Conservation (phyloP, 2,797 vertebrate species). For the Hydrolagus colliei region DNA sequence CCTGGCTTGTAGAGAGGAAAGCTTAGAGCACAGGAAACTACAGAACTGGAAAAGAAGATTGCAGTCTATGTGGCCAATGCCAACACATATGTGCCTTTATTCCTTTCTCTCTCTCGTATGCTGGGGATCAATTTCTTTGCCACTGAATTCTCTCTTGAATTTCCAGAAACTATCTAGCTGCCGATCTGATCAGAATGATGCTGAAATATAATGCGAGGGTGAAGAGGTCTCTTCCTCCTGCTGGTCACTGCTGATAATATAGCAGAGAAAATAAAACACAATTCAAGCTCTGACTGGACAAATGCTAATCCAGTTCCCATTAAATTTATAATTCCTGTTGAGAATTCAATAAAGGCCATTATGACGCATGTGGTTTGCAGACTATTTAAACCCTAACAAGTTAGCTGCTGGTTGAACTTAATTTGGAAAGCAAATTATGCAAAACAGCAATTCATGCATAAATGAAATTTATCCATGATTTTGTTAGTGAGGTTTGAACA, state of each 20-base stretch:
- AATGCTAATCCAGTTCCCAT: neutral
- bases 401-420: neutral
- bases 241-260: neutral
- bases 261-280: neutral
- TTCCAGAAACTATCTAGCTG: too few relatives aligned
- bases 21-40: neutral
- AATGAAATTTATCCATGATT: neutral
- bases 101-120: too few relatives aligned
- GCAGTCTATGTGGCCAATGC: too few relatives aligned
- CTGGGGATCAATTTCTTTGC: too few relatives aligned
- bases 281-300: neutral
- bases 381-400: constrained; percentile 10
- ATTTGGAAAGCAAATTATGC: constrained; percentile 8
- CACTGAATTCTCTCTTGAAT: too few relatives aligned
- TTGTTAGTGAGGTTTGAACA: neutral
- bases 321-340: neutral
- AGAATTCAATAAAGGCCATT: neutral
- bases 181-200: too few relatives aligned
- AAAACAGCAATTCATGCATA: neutral
- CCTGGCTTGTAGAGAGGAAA: neutral
- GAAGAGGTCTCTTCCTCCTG: neutral
- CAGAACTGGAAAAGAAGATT: neutral
- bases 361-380: neutral
- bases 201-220: neutral
- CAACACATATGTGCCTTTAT: too few relatives aligned